Base-by-base conservation (phyloP, 2,888 invertebrate species). In the Dasypolia templi region DNA sequence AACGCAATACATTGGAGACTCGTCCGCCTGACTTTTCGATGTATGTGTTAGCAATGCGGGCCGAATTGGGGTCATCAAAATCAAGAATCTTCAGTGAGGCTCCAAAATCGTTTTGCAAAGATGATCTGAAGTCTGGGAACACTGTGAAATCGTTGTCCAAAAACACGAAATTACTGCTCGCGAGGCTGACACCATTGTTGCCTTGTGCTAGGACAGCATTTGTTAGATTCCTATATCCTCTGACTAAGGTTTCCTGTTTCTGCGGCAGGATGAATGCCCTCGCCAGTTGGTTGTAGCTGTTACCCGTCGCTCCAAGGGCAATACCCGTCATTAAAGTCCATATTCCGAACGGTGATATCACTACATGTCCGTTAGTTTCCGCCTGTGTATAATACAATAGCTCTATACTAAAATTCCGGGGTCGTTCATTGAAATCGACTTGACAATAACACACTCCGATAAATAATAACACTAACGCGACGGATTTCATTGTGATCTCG, bases 251-350 rank as follows among this genome's bases (percentile, higher is more conserved):
- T 22, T 78, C 86, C 35, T 87, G 86, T 32, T 90, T 91, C 51
- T 82, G 91, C 0, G 96, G 95, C 1, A 96, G 89, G 64, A 94
- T 90, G 72, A 95, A 94, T 17, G 96, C 93, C 77, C 87, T 88
- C 17, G 90, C 86, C 0, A 96, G 87, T 85, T 96, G 91, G 2
- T 66, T 86, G 84, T 92, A 93, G 81, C 94, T 95, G 58, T 92
- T 90, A 1, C 92, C 95, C 0, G 93, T 90, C 2, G 95, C 94
- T 29, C 96, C 96, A 39, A 95, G 81, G 0, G 96, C 92, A 9
- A 96, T 90, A 9, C 95, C 95, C 0, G 95, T 94, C 94, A 96
- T 92, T n/a, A 96, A 84, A 17, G 93, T 94, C 96, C 96, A 96
- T 85, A 96, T 94, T 81, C 96, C 96, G 70, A 95, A 95, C 0